These are phyloP conservation scores for Diploptera punctata DNA, from an alignment of 2,888 invertebrate genomes.

Conservation along the genomic window DNA sequence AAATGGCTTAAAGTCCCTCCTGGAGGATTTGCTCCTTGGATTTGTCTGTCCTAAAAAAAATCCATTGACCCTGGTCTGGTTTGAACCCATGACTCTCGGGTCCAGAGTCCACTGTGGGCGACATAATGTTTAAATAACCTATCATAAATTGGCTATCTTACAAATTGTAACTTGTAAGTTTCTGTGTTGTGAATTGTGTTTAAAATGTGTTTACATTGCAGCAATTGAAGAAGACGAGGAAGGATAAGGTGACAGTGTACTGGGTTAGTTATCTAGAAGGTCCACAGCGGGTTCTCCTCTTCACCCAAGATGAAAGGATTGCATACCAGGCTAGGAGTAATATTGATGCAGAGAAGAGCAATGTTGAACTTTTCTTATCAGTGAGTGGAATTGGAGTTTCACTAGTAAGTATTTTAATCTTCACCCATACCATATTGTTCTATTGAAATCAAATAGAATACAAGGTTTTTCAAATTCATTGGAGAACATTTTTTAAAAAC, in stretches of 20 bases:
- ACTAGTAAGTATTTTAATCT: constrained; percentile 55
- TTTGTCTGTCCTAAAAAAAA: too few relatives aligned
- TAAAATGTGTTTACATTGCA: constrained; percentile 15
- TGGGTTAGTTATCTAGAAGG: constrained; percentile 83
- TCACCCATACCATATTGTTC: too few relatives aligned
- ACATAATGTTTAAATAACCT: too few relatives aligned
- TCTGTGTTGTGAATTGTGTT: not conserved
- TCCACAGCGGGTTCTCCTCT: constrained; percentile 73
- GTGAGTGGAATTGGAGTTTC: constrained; percentile 71
- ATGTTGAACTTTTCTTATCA: constrained; percentile 71
- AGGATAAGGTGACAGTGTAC: constrained; percentile 78
- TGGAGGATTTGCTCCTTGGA: too few relatives aligned
- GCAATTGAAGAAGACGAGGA: constrained; percentile 65
- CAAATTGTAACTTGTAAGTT: not conserved
- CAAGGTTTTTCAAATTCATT: too few relatives aligned
- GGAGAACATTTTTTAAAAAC: too few relatives aligned
- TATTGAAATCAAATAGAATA: too few relatives aligned
- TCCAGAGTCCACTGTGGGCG: too few relatives aligned
- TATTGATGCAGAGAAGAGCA: constrained; percentile 71
- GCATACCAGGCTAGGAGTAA: constrained; percentile 65
- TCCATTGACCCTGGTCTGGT: too few relatives aligned
- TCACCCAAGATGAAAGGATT: constrained; percentile 78
- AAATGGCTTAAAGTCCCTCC: too few relatives aligned
- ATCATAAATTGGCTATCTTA: too few relatives aligned
- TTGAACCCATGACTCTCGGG: too few relatives aligned